A percentile compares a stretch with the other conserved stretches of the same genome.
These are phyloP conservation scores for Ptycholaimellus sp. DNA, from an alignment of 2,888 invertebrate species.

Conservation along the genomic window DNA sequence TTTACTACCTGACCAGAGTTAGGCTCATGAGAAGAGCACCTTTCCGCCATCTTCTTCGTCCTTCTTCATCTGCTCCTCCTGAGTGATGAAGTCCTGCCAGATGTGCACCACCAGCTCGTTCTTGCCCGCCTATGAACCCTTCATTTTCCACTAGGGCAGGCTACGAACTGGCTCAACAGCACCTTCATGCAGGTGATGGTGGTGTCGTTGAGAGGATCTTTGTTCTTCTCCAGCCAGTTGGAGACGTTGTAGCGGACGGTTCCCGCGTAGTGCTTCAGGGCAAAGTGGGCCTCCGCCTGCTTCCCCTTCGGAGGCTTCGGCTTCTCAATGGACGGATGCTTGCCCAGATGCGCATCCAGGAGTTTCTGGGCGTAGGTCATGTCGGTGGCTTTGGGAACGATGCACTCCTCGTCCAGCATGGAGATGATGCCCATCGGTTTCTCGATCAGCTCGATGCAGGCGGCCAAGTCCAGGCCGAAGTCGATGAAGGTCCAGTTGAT, in stretches of 20 bases:
- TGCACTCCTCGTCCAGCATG: conserved; percentile 99
- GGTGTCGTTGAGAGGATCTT: conserved; percentile 70
- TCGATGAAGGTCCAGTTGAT: conserved; percentile 88
- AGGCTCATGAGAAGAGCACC: too few species aligned
- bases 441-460: conserved; percentile 82
- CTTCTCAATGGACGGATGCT: conserved; percentile 67
- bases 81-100: conserved; percentile 54
- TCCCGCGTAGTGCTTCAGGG: conserved; percentile 96
- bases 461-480: conserved; percentile 86
- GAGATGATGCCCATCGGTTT: conserved; percentile 99
- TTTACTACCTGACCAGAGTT: too few species aligned
- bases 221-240: conserved; percentile 99
- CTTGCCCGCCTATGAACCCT: conserved; percentile 10
- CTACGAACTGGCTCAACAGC: too few species aligned
- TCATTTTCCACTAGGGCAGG: too few species aligned
- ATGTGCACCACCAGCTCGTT: conserved; percentile 13
- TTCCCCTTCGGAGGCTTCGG: conserved; percentile 70
- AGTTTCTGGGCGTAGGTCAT: conserved; percentile 92
- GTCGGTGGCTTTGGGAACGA: conserved; percentile 99
- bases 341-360: conserved; percentile 96
- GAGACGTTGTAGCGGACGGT: conserved; percentile 84
- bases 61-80: conserved; percentile 17
- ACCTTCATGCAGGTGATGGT: conserved; percentile 87
- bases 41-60: conserved; percentile 8
- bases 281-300: conserved; percentile 85